Conservation (phyloP, 1,140 invertebrate species). For the Neodiprion fabricii region DNA sequence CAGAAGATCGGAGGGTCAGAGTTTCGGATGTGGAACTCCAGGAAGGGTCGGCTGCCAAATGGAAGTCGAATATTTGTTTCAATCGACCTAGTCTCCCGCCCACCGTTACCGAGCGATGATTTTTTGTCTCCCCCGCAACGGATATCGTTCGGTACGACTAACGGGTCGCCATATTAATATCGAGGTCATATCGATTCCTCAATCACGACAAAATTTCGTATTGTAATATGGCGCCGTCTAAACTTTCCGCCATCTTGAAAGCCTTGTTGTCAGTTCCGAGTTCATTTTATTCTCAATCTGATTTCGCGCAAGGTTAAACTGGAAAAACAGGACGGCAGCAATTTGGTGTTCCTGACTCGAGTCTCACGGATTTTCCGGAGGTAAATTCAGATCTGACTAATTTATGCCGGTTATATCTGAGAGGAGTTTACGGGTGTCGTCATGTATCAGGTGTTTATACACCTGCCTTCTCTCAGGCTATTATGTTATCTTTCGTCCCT, state of each 20-base stretch:
- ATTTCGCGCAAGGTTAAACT: no score
- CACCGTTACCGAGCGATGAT: background rate
- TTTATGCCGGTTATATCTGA: background rate
- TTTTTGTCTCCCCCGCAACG: no score
- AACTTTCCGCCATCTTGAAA: no score
- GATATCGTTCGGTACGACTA: no score
- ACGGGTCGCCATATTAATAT: no score
- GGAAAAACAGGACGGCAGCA: no score
- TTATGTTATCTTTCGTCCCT: constrained; percentile 2
- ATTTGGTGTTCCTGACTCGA: no score
- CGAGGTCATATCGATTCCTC: no score
- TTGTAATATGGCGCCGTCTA: no score
- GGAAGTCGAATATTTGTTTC: background rate
- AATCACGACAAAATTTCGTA: no score
- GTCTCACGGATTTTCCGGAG: background rate
- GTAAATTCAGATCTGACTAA: background rate
- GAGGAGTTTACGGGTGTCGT: background rate
- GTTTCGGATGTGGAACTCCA: background rate
- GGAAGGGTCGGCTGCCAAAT: background rate
- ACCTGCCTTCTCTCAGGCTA: constrained; percentile 4
- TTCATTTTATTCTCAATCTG: no score
- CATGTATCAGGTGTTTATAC: constrained; percentile 1
- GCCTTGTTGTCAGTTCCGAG: no score
- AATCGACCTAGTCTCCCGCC: background rate
- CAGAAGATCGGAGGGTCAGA: background rate